Percentiles rank a stretch among this genome's conserved stretches.
phyloP scores from a whole-genome alignment of 64 coral and sea anemone species.

The Porites lutea region DNA sequence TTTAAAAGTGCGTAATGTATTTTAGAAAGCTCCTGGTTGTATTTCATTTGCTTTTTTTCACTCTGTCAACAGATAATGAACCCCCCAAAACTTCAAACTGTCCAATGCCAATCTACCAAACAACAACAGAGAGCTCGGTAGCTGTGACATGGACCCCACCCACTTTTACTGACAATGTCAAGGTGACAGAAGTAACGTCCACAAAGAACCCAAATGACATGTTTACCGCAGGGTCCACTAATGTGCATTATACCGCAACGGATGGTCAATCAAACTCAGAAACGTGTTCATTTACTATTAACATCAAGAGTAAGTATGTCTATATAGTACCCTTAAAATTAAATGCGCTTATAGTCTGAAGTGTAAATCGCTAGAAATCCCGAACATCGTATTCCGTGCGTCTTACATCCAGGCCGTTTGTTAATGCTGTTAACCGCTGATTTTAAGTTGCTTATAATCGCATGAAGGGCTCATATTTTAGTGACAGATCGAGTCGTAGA shows the following conservation, averaged over 20 bases:
- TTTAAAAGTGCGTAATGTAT: no score
- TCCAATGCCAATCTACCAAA: not conserved
- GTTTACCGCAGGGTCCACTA: constrained; percentile 13
- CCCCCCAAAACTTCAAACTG: constrained; percentile 12
- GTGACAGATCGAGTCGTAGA: no score
- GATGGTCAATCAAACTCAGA: not conserved
- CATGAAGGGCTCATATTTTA: no score
- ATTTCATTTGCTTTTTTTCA: not conserved
- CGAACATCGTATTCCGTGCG: no score
- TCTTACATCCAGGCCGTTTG: no score
- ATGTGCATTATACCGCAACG: constrained; percentile 16
- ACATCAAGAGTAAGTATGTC: constrained; percentile 43
- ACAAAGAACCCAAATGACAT: constrained; percentile 5
- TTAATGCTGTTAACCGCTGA: no score
- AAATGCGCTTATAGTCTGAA: not conserved
- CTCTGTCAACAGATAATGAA: constrained; percentile 38
- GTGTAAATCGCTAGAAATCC: not conserved
- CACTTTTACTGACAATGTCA: constrained; percentile 56
- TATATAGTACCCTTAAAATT: not conserved
- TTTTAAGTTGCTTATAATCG: no score
- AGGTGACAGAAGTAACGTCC: constrained; percentile 15
- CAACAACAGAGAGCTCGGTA: not conserved
- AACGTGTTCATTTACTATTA: constrained; percentile 31
- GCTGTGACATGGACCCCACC: constrained; percentile 48
- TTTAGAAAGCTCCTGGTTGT: not conserved